A percentile compares a stretch with the other conserved stretches of the same genome.
Conservation (phyloP, 1,140 invertebrate species). For the Metopolophium dirhodum region DNA sequence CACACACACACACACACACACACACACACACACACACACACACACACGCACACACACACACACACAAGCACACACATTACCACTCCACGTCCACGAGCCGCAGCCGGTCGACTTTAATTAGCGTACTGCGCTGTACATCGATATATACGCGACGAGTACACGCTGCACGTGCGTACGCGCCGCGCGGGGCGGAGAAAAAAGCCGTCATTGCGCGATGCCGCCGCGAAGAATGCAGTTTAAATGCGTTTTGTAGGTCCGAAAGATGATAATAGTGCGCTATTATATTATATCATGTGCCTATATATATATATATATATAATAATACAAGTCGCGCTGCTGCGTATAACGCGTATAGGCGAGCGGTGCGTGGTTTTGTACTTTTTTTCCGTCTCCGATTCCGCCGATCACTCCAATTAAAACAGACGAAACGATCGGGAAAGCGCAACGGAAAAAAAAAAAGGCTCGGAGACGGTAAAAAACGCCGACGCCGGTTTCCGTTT, state of each 20-base stretch:
- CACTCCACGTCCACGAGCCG: not conserved
- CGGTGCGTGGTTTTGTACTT: not conserved
- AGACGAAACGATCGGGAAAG: not conserved
- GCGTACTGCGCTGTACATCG: not conserved
- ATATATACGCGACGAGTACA: not conserved
- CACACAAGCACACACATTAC: not conserved
- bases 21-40: not conserved
- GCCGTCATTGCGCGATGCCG: not conserved
- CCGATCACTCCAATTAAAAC: conserved; percentile 45
- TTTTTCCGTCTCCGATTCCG: conserved; percentile 40
- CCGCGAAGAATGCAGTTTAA: conserved; percentile 28
- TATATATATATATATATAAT: no score
- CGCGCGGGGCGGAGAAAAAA: not conserved
- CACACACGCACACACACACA: not conserved
- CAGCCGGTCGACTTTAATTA: conserved; percentile 27
- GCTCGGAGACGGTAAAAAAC: not conserved
- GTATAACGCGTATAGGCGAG: not conserved
- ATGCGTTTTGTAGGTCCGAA: conserved; percentile 46
- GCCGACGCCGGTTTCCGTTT: not conserved
- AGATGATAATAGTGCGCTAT: not conserved
- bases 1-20: not conserved
- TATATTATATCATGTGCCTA: not conserved
- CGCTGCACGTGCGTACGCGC: not conserved
- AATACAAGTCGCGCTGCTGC: no score
- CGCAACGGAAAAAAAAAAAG: not conserved